Evolutionary conservation across 2,888 invertebrate genomes (phyloP).

Genomic region (Heliconius ismenius): DNA sequence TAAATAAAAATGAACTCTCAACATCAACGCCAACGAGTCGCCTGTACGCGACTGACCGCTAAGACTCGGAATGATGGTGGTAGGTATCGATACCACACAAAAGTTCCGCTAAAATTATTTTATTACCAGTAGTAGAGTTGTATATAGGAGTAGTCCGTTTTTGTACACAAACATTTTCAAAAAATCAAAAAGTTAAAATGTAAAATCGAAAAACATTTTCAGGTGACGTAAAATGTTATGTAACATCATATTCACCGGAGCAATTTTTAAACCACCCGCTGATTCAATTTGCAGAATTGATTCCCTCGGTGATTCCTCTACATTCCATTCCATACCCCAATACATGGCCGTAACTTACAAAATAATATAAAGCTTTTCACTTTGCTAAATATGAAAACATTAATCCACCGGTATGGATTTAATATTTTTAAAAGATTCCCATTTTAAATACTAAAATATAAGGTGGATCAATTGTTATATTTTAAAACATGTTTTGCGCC

Average conservation of each 20-base stretch:
- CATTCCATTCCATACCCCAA: conserved; percentile 20
- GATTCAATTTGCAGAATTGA: conserved; percentile 50
- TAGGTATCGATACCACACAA: not conserved
- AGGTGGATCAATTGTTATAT: conserved; percentile 3
- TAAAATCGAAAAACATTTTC: conserved; percentile 24
- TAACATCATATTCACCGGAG: conserved; percentile 40
- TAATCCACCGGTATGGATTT: conserved; percentile 33
- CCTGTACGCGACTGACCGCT: too few species aligned
- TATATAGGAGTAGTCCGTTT: not conserved
- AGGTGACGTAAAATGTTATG: conserved; percentile 29
- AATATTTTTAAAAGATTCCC: conserved; percentile 34
- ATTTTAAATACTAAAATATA: not conserved
- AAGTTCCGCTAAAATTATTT: not conserved
- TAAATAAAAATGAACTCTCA: too few species aligned
- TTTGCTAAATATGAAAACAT: conserved; percentile 33
- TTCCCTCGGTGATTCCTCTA: conserved; percentile 41
- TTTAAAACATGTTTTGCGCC: conserved; percentile 1
- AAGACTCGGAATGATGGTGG: too few species aligned
- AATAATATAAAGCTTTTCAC: conserved; percentile 26
- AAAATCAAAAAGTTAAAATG: not conserved
- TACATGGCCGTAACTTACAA: conserved; percentile 27
- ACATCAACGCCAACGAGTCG: too few species aligned
- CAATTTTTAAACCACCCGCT: conserved; percentile 42
- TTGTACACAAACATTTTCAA: not conserved
- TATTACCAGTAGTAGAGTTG: not conserved